Evolutionary conservation across 53 echinoderm and acorn worm genomes (phyloP).

Genomic region (Luidia sarsii): DNA sequence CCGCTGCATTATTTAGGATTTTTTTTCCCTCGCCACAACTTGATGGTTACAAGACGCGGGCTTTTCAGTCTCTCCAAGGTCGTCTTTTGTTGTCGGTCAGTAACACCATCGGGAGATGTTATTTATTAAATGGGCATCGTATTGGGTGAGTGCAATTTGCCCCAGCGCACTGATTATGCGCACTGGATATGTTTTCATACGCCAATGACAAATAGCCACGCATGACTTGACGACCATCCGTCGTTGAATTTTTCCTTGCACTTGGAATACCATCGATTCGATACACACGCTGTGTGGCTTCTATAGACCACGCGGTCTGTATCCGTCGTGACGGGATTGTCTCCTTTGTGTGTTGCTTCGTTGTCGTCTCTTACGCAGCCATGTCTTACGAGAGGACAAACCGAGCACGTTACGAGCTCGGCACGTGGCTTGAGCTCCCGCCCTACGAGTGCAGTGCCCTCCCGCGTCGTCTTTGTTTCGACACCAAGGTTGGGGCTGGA

Average conservation of each 20-base stretch:
- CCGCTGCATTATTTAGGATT: too few relatives aligned
- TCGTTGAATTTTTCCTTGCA: slow-evolving; percentile 21
- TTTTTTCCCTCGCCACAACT: too few relatives aligned
- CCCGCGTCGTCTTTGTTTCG: neutral
- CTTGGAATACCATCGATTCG: slow-evolving; percentile 15
- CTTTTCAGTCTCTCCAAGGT: slow-evolving; percentile 13
- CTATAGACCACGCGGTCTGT: too few relatives aligned
- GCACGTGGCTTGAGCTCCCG: too few relatives aligned
- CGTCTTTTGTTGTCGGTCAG: slow-evolving; percentile 50
- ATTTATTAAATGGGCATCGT: slow-evolving; percentile 36
- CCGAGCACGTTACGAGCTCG: too few relatives aligned
- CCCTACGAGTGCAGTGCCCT: slow-evolving; percentile 32
- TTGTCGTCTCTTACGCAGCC: too few relatives aligned
- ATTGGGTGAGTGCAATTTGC: neutral
- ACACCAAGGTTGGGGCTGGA: neutral
- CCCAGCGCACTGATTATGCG: slow-evolving; percentile 10
- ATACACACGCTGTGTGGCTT: neutral
- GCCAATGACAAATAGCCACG: slow-evolving; percentile 3
- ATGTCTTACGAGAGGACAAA: too few relatives aligned
- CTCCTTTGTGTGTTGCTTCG: too few relatives aligned
- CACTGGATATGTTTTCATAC: slow-evolving; percentile 2
- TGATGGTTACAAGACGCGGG: too few relatives aligned
- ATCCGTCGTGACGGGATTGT: too few relatives aligned
- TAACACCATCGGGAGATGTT: slow-evolving; percentile 36
- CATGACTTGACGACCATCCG: slow-evolving; percentile 31